Evolutionary conservation across 1,140 invertebrate genomes (phyloP).

Genomic region (Zaprionus inermis): DNA sequence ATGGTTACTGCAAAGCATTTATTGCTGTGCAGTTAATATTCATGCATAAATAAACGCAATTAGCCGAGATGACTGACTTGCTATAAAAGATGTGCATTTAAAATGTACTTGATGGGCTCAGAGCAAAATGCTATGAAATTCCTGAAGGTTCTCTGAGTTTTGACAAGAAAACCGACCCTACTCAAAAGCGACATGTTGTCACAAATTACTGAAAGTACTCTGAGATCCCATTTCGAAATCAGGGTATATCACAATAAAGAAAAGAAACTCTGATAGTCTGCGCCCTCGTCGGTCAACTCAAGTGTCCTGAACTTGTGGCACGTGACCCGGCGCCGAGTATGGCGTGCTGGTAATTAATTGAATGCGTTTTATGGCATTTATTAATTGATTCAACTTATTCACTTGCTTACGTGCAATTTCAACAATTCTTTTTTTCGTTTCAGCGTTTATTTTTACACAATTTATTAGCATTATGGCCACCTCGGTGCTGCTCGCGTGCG

Average conservation of each 20-base stretch:
- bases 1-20: not conserved
- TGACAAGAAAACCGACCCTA: not conserved
- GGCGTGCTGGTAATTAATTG: conserved; percentile 67
- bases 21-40: not conserved
- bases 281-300: conserved; percentile 34
- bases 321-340: conserved; percentile 57
- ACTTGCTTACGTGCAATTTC: conserved; percentile 10
- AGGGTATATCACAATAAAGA: not conserved
- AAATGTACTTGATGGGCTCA: no score
- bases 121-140: no score
- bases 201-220: not conserved
- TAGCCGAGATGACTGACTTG: no score
- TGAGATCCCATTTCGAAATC: no score
- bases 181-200: not conserved
- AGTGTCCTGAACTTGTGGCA: conserved; percentile 58
- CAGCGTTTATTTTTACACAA: conserved; percentile 33
- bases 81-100: no score
- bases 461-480: conserved; percentile 85
- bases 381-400: conserved; percentile 59
- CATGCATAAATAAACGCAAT: no score
- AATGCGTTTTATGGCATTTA: conserved; percentile 67
- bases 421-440: conserved; percentile 24
- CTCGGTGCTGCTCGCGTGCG: conserved; percentile 86
- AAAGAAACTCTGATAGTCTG: conserved; percentile 35
- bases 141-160: no score